phyloP scores from a whole-genome alignment of 2,797 vertebrate species.

The Dromococcyx pavoninus region DNA sequence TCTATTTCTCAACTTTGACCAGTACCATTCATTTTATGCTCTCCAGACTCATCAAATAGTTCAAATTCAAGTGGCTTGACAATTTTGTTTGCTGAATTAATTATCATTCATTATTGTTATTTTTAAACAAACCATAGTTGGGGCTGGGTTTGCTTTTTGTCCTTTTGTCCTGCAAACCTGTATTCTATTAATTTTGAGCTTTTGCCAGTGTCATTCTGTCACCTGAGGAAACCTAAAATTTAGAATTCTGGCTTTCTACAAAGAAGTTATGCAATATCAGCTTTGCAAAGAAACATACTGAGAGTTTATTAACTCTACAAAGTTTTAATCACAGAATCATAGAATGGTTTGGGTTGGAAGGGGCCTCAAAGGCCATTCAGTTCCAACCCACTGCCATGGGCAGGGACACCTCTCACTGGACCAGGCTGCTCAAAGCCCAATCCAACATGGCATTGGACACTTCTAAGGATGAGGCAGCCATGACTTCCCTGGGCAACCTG shows the following conservation, averaged over 20 bases:
- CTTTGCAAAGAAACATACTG: background rate
- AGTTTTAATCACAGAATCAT: background rate
- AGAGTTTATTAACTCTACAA: background rate
- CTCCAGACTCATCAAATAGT: background rate
- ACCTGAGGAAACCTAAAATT: background rate
- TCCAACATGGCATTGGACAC: too few relatives aligned
- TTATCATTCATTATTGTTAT: background rate
- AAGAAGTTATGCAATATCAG: background rate
- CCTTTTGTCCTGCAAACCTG: background rate
- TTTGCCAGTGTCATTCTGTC: background rate
- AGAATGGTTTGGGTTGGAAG: too few relatives aligned
- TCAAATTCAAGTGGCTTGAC: background rate
- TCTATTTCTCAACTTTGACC: background rate
- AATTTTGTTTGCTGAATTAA: background rate
- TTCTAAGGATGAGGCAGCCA: too few relatives aligned
- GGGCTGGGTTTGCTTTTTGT: background rate
- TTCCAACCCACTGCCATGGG: too few relatives aligned
- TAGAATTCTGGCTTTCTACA: background rate
- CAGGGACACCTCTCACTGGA: too few relatives aligned
- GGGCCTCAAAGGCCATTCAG: too few relatives aligned
- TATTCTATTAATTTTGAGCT: background rate
- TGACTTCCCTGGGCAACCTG: too few relatives aligned
- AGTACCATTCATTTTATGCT: background rate
- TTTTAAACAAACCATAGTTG: background rate
- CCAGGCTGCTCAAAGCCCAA: too few relatives aligned